Evolutionary conservation across 1,140 invertebrate species (phyloP).

Genomic region (Apis florea): DNA sequence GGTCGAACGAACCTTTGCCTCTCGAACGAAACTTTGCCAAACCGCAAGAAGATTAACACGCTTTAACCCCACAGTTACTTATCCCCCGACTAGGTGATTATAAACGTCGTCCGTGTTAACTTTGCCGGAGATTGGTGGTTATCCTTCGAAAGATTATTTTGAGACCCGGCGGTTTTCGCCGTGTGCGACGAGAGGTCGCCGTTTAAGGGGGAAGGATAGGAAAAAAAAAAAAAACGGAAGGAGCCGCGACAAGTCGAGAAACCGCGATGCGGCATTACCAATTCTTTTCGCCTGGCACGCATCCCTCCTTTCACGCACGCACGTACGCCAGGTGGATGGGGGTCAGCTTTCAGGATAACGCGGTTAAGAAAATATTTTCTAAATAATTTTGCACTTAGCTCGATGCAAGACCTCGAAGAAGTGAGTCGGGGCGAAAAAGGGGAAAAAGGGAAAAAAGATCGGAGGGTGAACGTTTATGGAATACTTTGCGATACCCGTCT

Average conservation of each 20-base stretch:
- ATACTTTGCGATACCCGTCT: conserved; percentile 45
- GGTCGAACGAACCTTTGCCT: neutral
- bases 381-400: conserved; percentile 79
- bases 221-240: conserved; percentile 18
- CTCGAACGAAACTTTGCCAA: neutral
- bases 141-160: conserved; percentile 22
- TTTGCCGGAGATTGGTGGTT: conserved; percentile 33
- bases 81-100: neutral
- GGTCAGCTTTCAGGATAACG: conserved; percentile 78
- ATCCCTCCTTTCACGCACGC: conserved; percentile 34
- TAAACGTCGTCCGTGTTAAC: neutral
- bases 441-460: conserved; percentile 14
- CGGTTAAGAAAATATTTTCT: conserved; percentile 80
- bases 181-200: neutral
- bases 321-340: conserved; percentile 55
- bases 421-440: conserved; percentile 27
- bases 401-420: conserved; percentile 41
- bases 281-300: conserved; percentile 70
- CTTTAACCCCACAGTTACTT: neutral
- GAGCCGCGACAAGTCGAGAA: conserved; percentile 71
- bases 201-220: neutral
- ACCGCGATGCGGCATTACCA: conserved; percentile 73
- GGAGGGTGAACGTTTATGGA: conserved; percentile 55
- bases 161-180: conserved; percentile 8
- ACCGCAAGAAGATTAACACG: neutral